These are phyloP conservation scores for Entomyzon cyanotis DNA, from an alignment of 2,113 vertebrate genomes.

Conservation along the genomic window DNA sequence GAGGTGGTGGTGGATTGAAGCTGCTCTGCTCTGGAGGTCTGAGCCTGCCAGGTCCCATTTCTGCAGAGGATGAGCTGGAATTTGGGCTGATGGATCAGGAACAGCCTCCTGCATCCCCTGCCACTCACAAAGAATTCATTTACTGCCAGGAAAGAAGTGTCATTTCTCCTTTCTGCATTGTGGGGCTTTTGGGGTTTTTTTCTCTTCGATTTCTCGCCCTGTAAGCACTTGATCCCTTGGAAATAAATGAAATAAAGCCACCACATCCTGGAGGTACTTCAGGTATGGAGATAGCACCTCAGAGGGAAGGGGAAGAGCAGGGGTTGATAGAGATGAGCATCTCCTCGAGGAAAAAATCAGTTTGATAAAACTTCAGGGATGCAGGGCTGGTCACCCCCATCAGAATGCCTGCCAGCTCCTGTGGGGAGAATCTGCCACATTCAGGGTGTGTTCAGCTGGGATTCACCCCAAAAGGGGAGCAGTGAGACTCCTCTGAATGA, in stretches of 20 bases:
- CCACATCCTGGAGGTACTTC: background rate
- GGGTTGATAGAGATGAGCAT: background rate
- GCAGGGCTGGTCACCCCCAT: background rate
- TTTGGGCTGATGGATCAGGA: background rate
- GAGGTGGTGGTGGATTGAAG: background rate
- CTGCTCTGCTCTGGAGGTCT: background rate
- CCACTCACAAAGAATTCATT: background rate
- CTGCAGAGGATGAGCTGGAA: background rate
- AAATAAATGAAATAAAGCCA: background rate
- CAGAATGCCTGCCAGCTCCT: rapidly evolving
- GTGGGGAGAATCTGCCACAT: rapidly evolving
- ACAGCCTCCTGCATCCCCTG: background rate
- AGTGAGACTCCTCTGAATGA: background rate
- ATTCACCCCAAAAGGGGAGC: background rate
- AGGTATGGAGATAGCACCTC: background rate
- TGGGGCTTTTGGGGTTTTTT: background rate
- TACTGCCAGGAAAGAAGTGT: background rate
- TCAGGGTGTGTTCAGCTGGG: background rate
- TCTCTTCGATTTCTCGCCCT: background rate
- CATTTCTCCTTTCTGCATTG: background rate
- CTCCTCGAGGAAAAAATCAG: background rate
- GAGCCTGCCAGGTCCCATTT: background rate
- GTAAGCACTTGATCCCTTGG: background rate
- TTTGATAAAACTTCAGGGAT: background rate
- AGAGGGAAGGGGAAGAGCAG: background rate